Evolutionary conservation across 2,797 vertebrate genomes (phyloP).

Genomic region (Propithecus perrieri): DNA sequence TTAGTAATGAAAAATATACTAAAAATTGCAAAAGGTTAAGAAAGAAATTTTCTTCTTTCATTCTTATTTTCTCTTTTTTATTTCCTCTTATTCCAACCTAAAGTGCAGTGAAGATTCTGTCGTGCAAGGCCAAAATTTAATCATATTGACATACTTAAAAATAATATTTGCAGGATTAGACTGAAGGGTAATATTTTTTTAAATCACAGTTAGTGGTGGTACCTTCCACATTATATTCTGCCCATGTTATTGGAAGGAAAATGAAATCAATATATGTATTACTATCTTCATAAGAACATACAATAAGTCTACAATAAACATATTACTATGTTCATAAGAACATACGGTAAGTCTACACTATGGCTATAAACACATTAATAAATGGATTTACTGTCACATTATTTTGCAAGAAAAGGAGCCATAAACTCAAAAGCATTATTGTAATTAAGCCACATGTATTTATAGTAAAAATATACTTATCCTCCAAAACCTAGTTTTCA

Average conservation of each 20-base stretch:
- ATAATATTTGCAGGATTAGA: neutral
- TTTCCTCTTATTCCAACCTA: neutral
- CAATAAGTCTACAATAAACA: neutral
- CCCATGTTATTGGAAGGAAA: neutral
- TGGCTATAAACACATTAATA: neutral
- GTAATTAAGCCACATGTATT: neutral
- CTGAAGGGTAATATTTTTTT: neutral
- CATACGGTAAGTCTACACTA: neutral
- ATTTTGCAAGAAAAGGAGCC: constrained; percentile 12
- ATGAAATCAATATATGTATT: neutral
- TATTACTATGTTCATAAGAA: neutral
- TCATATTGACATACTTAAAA: neutral
- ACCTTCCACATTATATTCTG: neutral
- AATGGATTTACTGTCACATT: neutral
- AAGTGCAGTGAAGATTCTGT: neutral
- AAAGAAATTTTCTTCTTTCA: neutral
- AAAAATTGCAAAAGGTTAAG: neutral
- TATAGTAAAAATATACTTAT: neutral
- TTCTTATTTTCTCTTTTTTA: neutral
- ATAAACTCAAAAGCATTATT: neutral
- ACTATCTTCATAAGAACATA: neutral
- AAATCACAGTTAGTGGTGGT: neutral
- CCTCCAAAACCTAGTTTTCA: neutral
- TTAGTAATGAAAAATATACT: constrained; percentile 47
- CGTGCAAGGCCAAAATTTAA: neutral